Evolutionary conservation across 2,113 vertebrate genomes (phyloP).

Genomic region (Anser brachyrhynchus): DNA sequence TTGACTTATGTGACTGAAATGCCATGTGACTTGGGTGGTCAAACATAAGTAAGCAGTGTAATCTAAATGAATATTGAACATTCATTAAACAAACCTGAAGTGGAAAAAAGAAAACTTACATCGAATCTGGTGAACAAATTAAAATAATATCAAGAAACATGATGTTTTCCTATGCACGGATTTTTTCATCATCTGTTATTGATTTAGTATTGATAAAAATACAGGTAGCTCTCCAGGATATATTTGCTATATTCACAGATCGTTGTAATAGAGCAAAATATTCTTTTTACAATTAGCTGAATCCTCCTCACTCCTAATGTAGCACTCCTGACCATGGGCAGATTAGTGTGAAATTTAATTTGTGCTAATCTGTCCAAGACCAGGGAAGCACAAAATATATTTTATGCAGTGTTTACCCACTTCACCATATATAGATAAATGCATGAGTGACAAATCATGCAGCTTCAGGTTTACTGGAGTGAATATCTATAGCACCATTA

Average conservation of each 20-base stretch:
- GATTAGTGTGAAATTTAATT: constrained; percentile 79
- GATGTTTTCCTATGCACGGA: neutral
- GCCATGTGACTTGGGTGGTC: neutral
- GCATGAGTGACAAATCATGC: constrained; percentile 69
- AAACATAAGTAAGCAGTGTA: neutral
- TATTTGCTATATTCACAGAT: constrained; percentile 6
- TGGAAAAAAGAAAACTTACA: neutral
- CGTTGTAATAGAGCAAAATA: constrained; percentile 47
- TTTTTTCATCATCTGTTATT: neutral
- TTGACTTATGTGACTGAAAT: neutral
- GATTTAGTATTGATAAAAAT: neutral
- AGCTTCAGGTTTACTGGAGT: constrained; percentile 61
- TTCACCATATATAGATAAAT: constrained; percentile 69
- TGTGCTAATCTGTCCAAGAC: constrained; percentile 74
- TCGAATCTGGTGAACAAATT: neutral
- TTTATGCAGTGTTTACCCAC: constrained; percentile 70
- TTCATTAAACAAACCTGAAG: neutral
- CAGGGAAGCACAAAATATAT: constrained; percentile 71
- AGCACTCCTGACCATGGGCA: constrained; percentile 69
- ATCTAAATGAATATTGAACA: neutral
- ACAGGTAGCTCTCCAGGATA: neutral
- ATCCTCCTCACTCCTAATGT: constrained; percentile 53
- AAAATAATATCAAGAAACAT: neutral
- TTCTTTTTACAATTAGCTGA: constrained; percentile 68
- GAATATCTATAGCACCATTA: constrained; percentile 50